Evolutionary conservation across 2,797 vertebrate genomes (phyloP).

Genomic region (Chlorospingus flavigularis): DNA sequence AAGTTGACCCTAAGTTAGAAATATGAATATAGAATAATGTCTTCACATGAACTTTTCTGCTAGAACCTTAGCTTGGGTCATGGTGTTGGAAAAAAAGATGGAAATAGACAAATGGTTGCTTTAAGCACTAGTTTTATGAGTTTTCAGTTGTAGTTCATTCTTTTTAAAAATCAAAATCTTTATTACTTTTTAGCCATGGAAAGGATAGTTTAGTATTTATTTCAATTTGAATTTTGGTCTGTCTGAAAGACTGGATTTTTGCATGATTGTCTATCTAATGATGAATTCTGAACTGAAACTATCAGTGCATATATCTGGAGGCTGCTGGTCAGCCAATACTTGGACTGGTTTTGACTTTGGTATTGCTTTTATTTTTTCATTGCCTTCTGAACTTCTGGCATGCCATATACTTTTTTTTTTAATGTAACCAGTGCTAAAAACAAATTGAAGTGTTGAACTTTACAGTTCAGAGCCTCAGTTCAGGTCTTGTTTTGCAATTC

Average conservation of each 20-base stretch:
- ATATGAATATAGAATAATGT: background rate
- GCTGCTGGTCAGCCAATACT: background rate
- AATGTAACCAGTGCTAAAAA: background rate
- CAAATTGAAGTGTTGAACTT: background rate
- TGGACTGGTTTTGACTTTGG: background rate
- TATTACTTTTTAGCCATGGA: background rate
- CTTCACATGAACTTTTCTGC: background rate
- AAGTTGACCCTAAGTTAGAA: background rate
- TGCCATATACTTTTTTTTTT: background rate
- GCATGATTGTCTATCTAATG: background rate
- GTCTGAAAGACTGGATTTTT: background rate
- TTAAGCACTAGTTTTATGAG: background rate
- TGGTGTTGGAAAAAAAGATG: background rate
- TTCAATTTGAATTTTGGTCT: background rate
- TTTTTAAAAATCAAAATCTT: background rate
- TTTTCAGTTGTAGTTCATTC: background rate
- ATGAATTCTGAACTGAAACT: background rate
- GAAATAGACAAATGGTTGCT: background rate
- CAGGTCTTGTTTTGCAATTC: background rate
- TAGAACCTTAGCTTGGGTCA: background rate
- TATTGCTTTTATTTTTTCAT: background rate
- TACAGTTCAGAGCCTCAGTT: background rate
- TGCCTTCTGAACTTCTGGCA: background rate
- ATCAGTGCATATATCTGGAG: background rate
- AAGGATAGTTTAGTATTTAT: background rate